Conservation (phyloP, 2,888 invertebrate species). For the Trissolcus brochymenae region DNA sequence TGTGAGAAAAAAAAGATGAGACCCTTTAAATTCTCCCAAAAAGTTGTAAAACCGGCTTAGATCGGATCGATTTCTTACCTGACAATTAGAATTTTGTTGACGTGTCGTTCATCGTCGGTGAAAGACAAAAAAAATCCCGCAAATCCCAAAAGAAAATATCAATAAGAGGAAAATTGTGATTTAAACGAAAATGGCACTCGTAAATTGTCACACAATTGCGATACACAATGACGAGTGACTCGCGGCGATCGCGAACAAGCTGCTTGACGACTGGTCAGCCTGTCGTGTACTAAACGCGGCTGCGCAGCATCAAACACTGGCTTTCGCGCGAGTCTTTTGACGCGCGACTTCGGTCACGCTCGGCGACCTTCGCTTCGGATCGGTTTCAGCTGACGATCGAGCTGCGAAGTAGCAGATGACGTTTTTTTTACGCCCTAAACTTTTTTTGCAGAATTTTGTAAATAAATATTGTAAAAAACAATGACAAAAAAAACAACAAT, state of each 20-base stretch:
- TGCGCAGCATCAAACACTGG: conserved; percentile 29
- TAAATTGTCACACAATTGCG: conserved; percentile 10
- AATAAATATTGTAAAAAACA: too few species aligned
- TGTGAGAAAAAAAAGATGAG: neutral
- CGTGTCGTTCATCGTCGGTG: conserved; percentile 35
- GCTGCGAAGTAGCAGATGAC: neutral
- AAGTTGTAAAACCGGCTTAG: neutral
- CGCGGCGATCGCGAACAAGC: conserved; percentile 31
- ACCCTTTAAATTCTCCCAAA: neutral
- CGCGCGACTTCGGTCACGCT: conserved; percentile 23
- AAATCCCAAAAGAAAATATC: neutral
- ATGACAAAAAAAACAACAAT: too few species aligned
- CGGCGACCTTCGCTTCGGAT: conserved; percentile 19
- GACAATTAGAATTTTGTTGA: conserved; percentile 31
- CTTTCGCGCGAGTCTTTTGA: conserved; percentile 39
- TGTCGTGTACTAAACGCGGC: conserved; percentile 30
- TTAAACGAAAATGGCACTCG: conserved; percentile 15
- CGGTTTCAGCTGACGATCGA: conserved; percentile 19
- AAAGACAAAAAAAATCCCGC: conserved; percentile 5
- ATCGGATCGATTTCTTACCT: conserved; percentile 31
- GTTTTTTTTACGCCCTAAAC: too few species aligned
- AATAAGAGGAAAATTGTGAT: neutral
- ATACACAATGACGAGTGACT: conserved; percentile 16
- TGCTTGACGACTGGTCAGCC: conserved; percentile 46
- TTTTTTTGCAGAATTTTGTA: too few species aligned